Evolutionary conservation across 64 coral and sea anemone genomes (phyloP), one percentile per base, ranked within the genome.

Genomic region (Montipora foliosa): DNA sequence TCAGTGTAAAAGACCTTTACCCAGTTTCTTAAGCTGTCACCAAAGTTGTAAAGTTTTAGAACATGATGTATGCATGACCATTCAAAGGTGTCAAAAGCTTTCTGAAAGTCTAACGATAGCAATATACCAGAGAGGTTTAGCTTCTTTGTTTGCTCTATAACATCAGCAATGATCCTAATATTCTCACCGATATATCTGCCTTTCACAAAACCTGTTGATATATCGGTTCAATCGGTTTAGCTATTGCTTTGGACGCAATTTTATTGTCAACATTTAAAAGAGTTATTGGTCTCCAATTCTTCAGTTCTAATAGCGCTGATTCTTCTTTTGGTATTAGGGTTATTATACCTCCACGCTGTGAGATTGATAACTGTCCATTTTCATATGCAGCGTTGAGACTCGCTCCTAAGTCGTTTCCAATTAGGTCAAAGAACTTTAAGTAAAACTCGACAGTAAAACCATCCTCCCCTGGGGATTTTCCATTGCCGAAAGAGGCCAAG

Each of bases 361-460:
- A 72, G 5, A 49, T 15, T 6, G 52, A 72, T 20, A 78, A 3
- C 3, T 78, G 5, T 5, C 76, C 11, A 4, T 8, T 78, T 22
- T 50, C 37, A 78, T 46, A 78, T 15, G 78, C 44, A 11, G 46
- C 0, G 12, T 79, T 79, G 3, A 79, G 12, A 48, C 47, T 46
- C 17, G 47, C 78, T 19, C 51, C 44, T 3, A 79, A 12, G 21
- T 49, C 13, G 16, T 17, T 4, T 5, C 68, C 68, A 17, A 72
- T 2, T 4, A 72, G 10, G 16, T 47, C 78, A 14, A 79, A 79
- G 49, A 46, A 79, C 6, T 50, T 4, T 5, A 4, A 16, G 29
- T 79, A 79, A 48, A 79, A 79, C 29, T 79, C 78, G 29, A 50
- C 46, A 21, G 78, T 50, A 49, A 79, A 79, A 5, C 78, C 78